Evolutionary conservation across 2,113 vertebrate species (phyloP).

Genomic region (Alectura lathami): DNA sequence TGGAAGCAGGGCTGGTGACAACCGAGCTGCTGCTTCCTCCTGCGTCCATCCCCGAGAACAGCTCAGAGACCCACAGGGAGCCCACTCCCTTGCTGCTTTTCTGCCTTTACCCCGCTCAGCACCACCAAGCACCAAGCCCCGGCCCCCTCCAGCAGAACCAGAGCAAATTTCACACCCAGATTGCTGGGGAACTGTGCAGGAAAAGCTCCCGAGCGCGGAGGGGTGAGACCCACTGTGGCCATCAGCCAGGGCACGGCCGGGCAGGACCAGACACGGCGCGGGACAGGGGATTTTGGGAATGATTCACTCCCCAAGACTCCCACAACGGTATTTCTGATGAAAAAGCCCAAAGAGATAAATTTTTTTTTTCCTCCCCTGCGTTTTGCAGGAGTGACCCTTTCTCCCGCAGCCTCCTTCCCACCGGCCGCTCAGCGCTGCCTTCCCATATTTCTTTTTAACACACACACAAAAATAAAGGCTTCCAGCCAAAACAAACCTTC

Average conservation of each 20-base stretch:
- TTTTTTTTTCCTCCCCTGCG: background rate
- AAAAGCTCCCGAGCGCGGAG: too few relatives aligned
- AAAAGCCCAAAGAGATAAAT: background rate
- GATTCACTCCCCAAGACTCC: conserved; percentile 12
- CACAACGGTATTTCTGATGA: background rate
- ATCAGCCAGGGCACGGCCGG: background rate
- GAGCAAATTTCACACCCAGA: too few relatives aligned
- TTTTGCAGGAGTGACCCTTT: background rate
- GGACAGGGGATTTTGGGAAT: conserved; percentile 5
- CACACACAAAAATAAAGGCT: background rate
- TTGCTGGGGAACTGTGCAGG: too few relatives aligned
- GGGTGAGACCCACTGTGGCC: too few relatives aligned
- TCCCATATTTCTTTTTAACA: background rate
- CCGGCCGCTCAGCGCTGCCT: background rate
- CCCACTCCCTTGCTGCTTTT: too few relatives aligned
- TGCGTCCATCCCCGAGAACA: background rate
- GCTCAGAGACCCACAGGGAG: background rate
- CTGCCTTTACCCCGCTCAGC: too few relatives aligned
- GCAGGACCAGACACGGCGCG: background rate
- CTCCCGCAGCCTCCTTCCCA: background rate
- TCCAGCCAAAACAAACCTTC: background rate
- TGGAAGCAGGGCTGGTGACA: too few relatives aligned
- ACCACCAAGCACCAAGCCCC: too few relatives aligned
- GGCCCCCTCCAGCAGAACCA: too few relatives aligned
- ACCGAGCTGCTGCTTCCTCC: fast-evolving